Evolutionary conservation across 2,797 vertebrate species (phyloP).

Genomic region (Rhadinocentrus ornatus): DNA sequence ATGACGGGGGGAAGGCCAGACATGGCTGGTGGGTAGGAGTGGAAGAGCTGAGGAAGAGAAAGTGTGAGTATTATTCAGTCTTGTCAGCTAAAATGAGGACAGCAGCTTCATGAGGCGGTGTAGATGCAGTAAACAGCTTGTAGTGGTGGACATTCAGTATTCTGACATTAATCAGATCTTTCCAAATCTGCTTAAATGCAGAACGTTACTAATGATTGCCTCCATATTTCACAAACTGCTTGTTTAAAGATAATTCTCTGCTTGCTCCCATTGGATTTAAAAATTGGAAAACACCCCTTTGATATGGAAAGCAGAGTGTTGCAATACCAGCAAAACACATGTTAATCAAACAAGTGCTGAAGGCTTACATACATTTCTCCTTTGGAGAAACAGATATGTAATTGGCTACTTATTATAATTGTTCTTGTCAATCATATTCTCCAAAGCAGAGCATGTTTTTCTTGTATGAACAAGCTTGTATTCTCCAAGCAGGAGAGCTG

Average conservation of each 20-base stretch:
- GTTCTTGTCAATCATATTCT: slow-evolving; percentile 40
- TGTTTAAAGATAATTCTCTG: slow-evolving; percentile 26
- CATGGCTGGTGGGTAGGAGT: slow-evolving; percentile 95
- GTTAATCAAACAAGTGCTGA: slow-evolving; percentile 43
- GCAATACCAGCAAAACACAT: slow-evolving; percentile 59
- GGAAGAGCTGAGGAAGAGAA: slow-evolving; percentile 89
- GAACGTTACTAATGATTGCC: slow-evolving; percentile 23
- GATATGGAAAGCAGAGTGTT: slow-evolving; percentile 56
- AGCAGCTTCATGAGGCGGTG: neutral
- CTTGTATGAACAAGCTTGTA: neutral
- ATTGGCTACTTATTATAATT: slow-evolving; percentile 28
- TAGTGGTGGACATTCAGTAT: neutral
- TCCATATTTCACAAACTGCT: slow-evolving; percentile 35
- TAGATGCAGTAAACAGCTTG: slow-evolving; percentile 4
- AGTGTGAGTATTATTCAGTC: slow-evolving; percentile 30
- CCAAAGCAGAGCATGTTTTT: slow-evolving; percentile 11
- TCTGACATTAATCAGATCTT: slow-evolving; percentile 1
- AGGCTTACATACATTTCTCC: slow-evolving; percentile 33
- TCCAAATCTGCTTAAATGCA: neutral
- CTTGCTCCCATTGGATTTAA: slow-evolving; percentile 38
- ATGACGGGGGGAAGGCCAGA: slow-evolving; percentile 98
- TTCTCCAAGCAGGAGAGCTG: slow-evolving; percentile 24
- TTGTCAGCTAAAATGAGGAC: neutral
- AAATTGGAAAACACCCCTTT: slow-evolving; percentile 41
- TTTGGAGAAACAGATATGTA: slow-evolving; percentile 34